Evolutionary conservation across 2,113 vertebrate genomes (phyloP).

Genomic region (Chloebia gouldiae): DNA sequence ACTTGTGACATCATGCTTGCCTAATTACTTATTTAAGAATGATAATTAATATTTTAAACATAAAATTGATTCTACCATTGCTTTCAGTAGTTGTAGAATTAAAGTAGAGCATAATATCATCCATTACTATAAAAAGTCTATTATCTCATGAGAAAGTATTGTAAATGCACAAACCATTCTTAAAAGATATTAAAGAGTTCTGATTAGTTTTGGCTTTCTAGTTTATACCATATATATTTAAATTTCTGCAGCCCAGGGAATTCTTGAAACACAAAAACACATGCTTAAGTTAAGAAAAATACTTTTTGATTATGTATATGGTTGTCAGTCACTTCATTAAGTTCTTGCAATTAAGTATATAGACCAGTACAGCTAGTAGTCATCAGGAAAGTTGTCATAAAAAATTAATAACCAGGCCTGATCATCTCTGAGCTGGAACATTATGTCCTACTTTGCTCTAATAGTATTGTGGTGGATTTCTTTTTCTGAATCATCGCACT

Average conservation of each 20-base stretch:
- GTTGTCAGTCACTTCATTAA: not conserved
- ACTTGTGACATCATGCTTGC: not conserved
- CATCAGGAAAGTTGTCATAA: not conserved
- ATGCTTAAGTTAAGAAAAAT: not conserved
- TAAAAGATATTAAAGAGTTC: not conserved
- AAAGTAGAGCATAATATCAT: not conserved
- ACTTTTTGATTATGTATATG: not conserved
- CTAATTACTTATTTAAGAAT: slow-evolving; percentile 31
- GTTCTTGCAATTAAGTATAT: not conserved
- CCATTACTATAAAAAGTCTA: not conserved
- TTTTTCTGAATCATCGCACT: not conserved
- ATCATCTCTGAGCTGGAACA: slow-evolving; percentile 11
- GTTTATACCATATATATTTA: not conserved
- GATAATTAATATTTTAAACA: slow-evolving; percentile 8
- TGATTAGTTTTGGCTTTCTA: not conserved
- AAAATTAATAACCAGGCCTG: not conserved
- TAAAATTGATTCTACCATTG: not conserved
- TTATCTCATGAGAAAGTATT: not conserved
- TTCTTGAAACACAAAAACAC: not conserved
- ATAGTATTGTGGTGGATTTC: not conserved
- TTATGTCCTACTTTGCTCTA: slow-evolving; percentile 15
- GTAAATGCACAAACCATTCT: not conserved
- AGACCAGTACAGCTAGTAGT: not conserved
- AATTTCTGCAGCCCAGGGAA: not conserved
- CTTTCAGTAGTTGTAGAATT: not conserved